Conservation (phyloP, 2,888 invertebrate species). For the Andrena bucephala region DNA sequence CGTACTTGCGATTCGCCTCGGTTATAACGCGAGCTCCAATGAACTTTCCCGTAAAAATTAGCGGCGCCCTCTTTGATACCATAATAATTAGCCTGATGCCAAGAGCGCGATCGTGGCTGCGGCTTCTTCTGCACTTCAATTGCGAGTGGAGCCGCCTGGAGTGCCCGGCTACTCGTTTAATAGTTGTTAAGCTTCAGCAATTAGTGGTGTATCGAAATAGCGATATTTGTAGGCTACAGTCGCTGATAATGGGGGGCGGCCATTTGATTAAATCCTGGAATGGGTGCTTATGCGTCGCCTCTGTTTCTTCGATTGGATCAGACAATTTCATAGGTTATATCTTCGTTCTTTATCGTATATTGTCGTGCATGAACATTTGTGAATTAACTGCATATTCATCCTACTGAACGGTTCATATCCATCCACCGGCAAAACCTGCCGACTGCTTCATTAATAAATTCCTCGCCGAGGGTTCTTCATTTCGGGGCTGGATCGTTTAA, state of each 20-base stretch:
- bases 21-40: slow-evolving; percentile 6
- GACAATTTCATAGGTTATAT: not conserved
- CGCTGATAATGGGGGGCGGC: slow-evolving; percentile 24
- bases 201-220: slow-evolving; percentile 18
- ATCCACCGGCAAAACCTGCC: slow-evolving; percentile 32
- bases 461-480: slow-evolving; percentile 36
- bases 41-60: slow-evolving; percentile 25
- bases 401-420: slow-evolving; percentile 26
- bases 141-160: not conserved
- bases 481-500: slow-evolving; percentile 32
- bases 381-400: slow-evolving; percentile 11
- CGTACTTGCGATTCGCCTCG: not conserved
- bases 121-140: slow-evolving; percentile 36
- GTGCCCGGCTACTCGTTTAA: slow-evolving; percentile 27
- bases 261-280: slow-evolving; percentile 22
- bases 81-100: not conserved
- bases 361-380: not conserved
- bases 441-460: slow-evolving; percentile 58
- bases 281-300: not conserved
- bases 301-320: not conserved
- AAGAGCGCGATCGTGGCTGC: not conserved
- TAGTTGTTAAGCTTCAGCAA: slow-evolving; percentile 31
- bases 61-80: not conserved
- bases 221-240: slow-evolving; percentile 18
- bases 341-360: not conserved